A percentile compares a stretch with the other conserved stretches of the same genome.
These are phyloP conservation scores for Carduelis carduelis DNA, from an alignment of 2,797 vertebrate genomes.

Conservation along the genomic window DNA sequence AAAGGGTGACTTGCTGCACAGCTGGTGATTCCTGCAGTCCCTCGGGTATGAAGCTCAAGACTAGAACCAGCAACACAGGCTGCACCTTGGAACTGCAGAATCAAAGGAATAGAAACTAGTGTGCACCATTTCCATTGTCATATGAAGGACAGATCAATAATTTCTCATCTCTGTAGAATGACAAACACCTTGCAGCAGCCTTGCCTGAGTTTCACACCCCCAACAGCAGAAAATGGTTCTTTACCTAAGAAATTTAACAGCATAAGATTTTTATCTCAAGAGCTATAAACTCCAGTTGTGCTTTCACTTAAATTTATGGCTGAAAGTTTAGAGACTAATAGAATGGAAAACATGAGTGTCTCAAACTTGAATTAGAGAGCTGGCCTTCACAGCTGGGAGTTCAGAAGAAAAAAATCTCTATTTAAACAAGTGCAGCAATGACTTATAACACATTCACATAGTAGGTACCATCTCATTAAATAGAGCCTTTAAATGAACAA, in stretches of 20 bases:
- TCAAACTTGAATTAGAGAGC: conserved; percentile 34
- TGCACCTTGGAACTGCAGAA: not conserved
- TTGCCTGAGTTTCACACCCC: not conserved
- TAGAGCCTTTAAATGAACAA: not conserved
- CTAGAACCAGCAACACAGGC: not conserved
- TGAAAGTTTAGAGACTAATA: conserved; percentile 43
- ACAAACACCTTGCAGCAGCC: not conserved
- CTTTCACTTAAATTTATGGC: conserved; percentile 46
- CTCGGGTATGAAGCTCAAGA: not conserved
- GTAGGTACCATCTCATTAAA: not conserved
- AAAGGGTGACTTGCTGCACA: not conserved
- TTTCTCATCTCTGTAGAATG: not conserved
- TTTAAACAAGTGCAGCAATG: not conserved
- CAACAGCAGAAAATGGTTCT: not conserved
- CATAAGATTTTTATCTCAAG: not conserved
- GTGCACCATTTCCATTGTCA: not conserved
- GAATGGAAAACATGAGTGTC: conserved; percentile 26
- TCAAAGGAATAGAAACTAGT: not conserved
- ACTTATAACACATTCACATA: not conserved
- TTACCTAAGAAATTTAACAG: conserved; percentile 25
- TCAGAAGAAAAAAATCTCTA: conserved; percentile 1
- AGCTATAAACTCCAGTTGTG: conserved; percentile 15
- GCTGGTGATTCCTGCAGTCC: not conserved
- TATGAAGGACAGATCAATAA: not conserved
- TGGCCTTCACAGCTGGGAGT: not conserved